Evolutionary conservation across 2,888 invertebrate genomes (phyloP).

Genomic region (Notodonta ziczac): DNA sequence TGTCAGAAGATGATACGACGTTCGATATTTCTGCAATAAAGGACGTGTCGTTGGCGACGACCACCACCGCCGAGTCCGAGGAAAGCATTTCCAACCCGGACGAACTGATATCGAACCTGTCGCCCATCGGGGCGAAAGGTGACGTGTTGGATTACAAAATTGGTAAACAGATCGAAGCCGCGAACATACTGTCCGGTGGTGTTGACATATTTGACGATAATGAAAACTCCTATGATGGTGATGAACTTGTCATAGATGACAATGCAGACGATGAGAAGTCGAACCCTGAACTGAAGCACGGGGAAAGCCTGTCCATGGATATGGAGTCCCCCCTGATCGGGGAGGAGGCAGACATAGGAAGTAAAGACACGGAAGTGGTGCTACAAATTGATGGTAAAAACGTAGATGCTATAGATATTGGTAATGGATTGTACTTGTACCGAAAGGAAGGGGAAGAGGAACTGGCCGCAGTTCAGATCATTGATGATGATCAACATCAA

Average conservation of each 20-base stretch:
- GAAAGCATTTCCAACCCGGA: constrained; percentile 53
- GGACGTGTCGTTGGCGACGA: constrained; percentile 56
- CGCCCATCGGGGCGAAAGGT: constrained; percentile 67
- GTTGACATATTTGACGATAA: constrained; percentile 81
- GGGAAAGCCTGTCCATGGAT: constrained; percentile 44
- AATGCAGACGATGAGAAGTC: constrained; percentile 68
- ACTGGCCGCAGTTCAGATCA: constrained; percentile 76
- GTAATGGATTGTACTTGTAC: constrained; percentile 78
- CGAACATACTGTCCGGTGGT: constrained; percentile 78
- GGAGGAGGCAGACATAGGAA: constrained; percentile 53
- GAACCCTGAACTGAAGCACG: constrained; percentile 47
- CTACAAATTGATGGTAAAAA: constrained; percentile 79
- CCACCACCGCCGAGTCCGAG: constrained; percentile 50
- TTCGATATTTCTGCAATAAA: constrained; percentile 68
- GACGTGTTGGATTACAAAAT: constrained; percentile 73
- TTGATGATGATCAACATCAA: constrained; percentile 66
- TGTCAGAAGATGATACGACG: constrained; percentile 73
- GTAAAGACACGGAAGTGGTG: constrained; percentile 74
- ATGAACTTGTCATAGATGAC: constrained; percentile 80
- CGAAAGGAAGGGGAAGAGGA: constrained; percentile 73
- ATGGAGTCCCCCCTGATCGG: constrained; percentile 49
- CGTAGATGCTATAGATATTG: constrained; percentile 79
- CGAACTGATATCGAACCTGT: constrained; percentile 63
- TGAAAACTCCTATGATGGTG: constrained; percentile 80
- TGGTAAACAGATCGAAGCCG: constrained; percentile 77